phyloP scores from a whole-genome alignment of 2,888 invertebrate genomes.

The Cephus pulcher region DNA sequence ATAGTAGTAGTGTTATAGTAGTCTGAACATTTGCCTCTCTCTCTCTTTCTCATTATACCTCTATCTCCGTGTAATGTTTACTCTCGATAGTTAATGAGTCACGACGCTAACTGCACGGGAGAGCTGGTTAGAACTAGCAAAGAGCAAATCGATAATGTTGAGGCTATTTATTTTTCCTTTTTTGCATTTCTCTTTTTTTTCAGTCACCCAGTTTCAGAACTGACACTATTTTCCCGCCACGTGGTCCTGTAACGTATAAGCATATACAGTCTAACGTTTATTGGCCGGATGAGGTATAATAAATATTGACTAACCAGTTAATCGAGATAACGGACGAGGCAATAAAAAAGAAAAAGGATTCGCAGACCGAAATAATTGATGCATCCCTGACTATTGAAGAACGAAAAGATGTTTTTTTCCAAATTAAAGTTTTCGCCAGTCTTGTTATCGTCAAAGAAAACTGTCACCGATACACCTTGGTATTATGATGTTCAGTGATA shows the following conservation, averaged over 20 bases:
- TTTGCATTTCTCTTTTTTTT: not conserved
- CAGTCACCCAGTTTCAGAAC: not conserved
- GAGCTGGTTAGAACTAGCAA: not conserved
- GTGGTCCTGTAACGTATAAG: not conserved
- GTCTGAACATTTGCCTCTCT: not conserved
- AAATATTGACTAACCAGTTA: not conserved
- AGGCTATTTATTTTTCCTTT: not conserved
- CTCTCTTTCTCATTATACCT: not conserved
- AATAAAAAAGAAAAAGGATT: not conserved
- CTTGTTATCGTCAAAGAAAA: not conserved
- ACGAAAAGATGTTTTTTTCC: not conserved
- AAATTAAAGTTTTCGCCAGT: not conserved
- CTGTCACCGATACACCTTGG: not conserved
- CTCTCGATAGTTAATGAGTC: slow-evolving; percentile 52
- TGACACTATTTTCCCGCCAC: not conserved
- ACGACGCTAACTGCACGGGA: slow-evolving; percentile 42
- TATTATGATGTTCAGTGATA: not conserved
- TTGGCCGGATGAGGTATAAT: not conserved
- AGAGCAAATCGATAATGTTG: slow-evolving; percentile 45
- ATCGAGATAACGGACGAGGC: not conserved
- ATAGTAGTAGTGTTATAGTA: not conserved
- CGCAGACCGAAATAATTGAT: not conserved
- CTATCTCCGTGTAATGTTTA: slow-evolving; percentile 35
- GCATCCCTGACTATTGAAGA: not conserved
- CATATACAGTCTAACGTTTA: not conserved